Evolutionary conservation across 2,113 vertebrate genomes (phyloP).

Genomic region (Leuciscus idus): DNA sequence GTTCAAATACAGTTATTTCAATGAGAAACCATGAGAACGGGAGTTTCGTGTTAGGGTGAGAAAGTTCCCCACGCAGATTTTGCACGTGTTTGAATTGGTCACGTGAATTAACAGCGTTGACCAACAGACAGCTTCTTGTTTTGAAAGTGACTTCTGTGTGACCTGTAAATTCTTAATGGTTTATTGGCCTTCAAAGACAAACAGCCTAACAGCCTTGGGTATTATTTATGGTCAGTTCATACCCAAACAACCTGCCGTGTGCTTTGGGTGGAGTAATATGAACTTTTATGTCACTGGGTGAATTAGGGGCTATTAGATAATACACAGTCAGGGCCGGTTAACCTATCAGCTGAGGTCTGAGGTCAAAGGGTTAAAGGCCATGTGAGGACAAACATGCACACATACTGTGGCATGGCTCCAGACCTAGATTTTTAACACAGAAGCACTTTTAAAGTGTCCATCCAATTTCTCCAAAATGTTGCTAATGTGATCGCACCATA

Average conservation of each 20-base stretch:
- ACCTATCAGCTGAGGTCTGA: background rate
- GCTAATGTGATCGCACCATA: too few species aligned
- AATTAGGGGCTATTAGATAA: conserved; percentile 27
- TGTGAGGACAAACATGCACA: conserved; percentile 42
- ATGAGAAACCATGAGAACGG: background rate
- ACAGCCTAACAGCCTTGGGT: too few species aligned
- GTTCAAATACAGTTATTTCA: background rate
- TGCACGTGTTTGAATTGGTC: background rate
- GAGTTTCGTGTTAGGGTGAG: background rate
- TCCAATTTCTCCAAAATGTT: background rate
- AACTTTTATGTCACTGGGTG: conserved; percentile 20
- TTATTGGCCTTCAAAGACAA: background rate
- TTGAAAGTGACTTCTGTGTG: background rate
- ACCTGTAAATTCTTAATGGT: conserved; percentile 5
- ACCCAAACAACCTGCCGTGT: background rate
- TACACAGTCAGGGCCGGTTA: background rate
- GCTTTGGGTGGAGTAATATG: background rate
- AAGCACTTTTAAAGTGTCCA: background rate
- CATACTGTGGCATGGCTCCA: conserved; percentile 95
- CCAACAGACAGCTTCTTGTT: background rate
- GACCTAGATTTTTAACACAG: conserved; percentile 77
- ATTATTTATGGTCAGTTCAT: conserved; percentile 1
- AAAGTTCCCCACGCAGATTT: background rate
- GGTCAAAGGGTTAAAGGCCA: conserved; percentile 7
- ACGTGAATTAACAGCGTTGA: background rate